Percentiles rank a stretch among this genome's conserved stretches.
These are phyloP conservation scores for Macaca mulatta DNA, from an alignment of 2,113 vertebrate genomes.

Conservation along the genomic window DNA sequence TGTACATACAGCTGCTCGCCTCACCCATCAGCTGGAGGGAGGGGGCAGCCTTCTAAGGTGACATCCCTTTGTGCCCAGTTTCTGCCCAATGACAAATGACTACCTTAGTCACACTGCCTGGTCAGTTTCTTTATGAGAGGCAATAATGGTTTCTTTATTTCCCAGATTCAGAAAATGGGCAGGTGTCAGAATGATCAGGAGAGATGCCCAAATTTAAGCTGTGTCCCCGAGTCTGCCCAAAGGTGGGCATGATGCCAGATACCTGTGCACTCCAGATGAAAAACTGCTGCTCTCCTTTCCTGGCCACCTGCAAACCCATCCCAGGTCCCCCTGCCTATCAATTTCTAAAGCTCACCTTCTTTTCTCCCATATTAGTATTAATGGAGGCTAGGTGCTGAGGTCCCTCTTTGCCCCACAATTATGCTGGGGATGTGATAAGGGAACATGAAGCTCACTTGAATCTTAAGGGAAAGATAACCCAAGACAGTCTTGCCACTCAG, in stretches of 20 bases:
- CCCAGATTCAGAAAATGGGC: conserved; percentile 9
- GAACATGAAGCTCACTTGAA: background rate
- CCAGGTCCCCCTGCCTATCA: background rate
- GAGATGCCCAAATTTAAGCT: background rate
- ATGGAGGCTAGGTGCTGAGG: conserved; percentile 24
- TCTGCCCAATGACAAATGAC: background rate
- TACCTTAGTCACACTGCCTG: background rate
- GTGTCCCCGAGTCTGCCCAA: background rate
- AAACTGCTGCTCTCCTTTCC: background rate
- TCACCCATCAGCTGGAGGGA: background rate
- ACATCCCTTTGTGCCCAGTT: background rate
- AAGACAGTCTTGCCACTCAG: background rate
- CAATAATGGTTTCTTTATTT: conserved; percentile 24
- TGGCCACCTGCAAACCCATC: background rate
- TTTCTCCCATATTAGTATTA: background rate
- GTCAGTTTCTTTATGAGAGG: background rate
- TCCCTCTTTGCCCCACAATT: background rate
- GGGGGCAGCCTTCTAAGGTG: background rate
- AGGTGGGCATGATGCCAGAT: conserved; percentile 13
- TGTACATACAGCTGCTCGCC: background rate
- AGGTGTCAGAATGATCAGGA: conserved; percentile 35
- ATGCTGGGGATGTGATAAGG: background rate
- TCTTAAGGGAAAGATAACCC: background rate
- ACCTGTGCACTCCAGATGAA: background rate
- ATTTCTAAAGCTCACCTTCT: background rate